Evolutionary conservation across 2,113 vertebrate species (phyloP).

Genomic region (Thamnophis sirtalis): DNA sequence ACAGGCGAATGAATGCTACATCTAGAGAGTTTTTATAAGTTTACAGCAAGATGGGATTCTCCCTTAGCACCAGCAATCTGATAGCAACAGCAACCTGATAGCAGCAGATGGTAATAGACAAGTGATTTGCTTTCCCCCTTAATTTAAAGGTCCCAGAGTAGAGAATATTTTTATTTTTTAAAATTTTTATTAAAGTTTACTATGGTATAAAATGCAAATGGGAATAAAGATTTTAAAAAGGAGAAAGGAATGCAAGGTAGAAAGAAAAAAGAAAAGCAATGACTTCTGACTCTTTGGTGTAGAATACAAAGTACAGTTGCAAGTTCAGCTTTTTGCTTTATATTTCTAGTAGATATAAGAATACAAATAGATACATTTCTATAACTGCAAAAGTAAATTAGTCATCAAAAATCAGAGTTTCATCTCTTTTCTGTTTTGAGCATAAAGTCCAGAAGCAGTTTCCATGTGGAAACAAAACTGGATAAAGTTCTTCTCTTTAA

Average conservation of each 20-base stretch:
- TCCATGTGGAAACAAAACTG: background rate
- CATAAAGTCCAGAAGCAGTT: background rate
- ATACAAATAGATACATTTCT: background rate
- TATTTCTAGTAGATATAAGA: background rate
- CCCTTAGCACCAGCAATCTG: no score
- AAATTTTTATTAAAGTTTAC: background rate
- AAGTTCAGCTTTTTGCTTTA: background rate
- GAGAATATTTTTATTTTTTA: background rate
- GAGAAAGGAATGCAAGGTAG: background rate
- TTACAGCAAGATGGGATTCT: background rate
- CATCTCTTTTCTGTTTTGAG: background rate
- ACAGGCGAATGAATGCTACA: background rate
- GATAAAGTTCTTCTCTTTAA: background rate
- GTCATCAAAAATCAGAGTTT: background rate
- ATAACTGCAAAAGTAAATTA: background rate
- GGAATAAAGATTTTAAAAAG: background rate
- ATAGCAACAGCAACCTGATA: background rate
- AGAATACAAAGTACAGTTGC: background rate
- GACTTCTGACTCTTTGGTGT: background rate
- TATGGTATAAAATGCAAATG: background rate
- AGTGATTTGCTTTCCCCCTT: background rate
- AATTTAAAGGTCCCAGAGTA: background rate
- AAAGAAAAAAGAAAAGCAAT: background rate
- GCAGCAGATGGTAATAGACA: background rate
- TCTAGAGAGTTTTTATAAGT: background rate